These are phyloP conservation scores for Rhyacichthys aspro DNA, from an alignment of 2,797 vertebrate species.

Conservation along the genomic window DNA sequence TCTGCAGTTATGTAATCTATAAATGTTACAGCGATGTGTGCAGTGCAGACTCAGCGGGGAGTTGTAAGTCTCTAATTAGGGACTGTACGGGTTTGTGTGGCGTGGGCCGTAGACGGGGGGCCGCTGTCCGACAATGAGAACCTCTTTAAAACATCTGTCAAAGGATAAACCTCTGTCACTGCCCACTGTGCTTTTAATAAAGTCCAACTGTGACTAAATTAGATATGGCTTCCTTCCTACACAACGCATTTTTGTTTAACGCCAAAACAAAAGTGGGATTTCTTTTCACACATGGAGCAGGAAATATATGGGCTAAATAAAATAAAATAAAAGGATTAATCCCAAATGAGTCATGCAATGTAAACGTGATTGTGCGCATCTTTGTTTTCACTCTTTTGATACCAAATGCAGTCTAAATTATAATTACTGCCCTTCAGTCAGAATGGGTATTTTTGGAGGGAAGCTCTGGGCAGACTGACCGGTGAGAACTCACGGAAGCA, in stretches of 20 bases:
- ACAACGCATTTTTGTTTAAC: slow-evolving; percentile 14
- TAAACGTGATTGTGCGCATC: too few species aligned
- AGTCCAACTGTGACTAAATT: slow-evolving; percentile 56
- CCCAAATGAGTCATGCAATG: too few species aligned
- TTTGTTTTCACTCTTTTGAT: too few species aligned
- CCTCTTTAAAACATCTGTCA: slow-evolving; percentile 53
- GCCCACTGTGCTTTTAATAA: slow-evolving; percentile 57
- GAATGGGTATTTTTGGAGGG: too few species aligned
- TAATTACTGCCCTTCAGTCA: too few species aligned
- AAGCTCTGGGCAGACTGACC: too few species aligned
- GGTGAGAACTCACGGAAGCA: too few species aligned
- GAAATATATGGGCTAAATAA: too few species aligned
- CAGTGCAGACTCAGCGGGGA: slow-evolving; percentile 12
- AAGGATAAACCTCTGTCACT: slow-evolving; percentile 49
- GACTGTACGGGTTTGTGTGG: slow-evolving; percentile 16
- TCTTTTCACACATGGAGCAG: too few species aligned
- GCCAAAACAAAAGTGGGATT: slow-evolving; percentile 4
- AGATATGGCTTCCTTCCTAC: slow-evolving; percentile 38
- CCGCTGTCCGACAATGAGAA: slow-evolving; percentile 9
- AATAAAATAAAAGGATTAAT: too few species aligned
- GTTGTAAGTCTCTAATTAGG: slow-evolving; percentile 43
- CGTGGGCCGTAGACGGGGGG: slow-evolving; percentile 7
- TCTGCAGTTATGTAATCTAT: slow-evolving; percentile 5
- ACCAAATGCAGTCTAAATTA: too few species aligned
- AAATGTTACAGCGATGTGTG: slow-evolving; percentile 12